Base-by-base conservation (phyloP, 1,140 invertebrate genomes). In the Drosophila kurseongensis region DNA sequence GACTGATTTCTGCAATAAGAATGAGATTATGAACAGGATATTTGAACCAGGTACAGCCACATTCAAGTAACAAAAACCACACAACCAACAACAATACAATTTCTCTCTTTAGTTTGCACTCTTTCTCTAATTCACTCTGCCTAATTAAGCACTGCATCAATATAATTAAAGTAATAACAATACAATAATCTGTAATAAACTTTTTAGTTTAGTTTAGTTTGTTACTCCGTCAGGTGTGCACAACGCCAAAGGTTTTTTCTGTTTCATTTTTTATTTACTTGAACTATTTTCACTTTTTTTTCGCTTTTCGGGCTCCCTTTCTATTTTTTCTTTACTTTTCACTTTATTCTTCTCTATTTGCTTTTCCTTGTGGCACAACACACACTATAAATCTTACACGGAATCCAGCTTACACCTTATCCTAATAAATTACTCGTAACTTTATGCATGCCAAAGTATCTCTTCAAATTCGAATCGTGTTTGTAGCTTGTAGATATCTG, bases 1-100 rank as follows among this genome's bases (percentile, higher is more conserved):
- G 59, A 75, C 65, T 57, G 91, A 92, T 79, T 92, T 84, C 83
- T 92, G 92, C 90, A 92, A 92, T 90, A 91, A 91, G 78, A 78
- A 92, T 77, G 85, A 90, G 73, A 59, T 91, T 65, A 77, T 92
- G 78, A 89, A 78, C 76, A 88, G 80, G 82, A 79, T 80, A 78
- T 82, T 92, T 79, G 66, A 83, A 62, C 78, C 67, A 92, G 91
- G 91, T 92, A 92, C 75, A 75, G 75, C 57, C 71, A 58, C 54
- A 62, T 61, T 61, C 50, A 67, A 66, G 29, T 65, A 79, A 84
- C 55, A 58, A 75, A 38, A 59, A 74, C 35, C 23, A 79, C 75
- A 71, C 45, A 55, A 72, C 45, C 29, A 77, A 69, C 51, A 55
- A 72, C 45, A 59, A 56, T 56, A 48, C 58, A 71, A 47, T 75